These are phyloP conservation scores for Phodopus roborovskii DNA, from an alignment of 2,113 vertebrate species.

Conservation along the genomic window DNA sequence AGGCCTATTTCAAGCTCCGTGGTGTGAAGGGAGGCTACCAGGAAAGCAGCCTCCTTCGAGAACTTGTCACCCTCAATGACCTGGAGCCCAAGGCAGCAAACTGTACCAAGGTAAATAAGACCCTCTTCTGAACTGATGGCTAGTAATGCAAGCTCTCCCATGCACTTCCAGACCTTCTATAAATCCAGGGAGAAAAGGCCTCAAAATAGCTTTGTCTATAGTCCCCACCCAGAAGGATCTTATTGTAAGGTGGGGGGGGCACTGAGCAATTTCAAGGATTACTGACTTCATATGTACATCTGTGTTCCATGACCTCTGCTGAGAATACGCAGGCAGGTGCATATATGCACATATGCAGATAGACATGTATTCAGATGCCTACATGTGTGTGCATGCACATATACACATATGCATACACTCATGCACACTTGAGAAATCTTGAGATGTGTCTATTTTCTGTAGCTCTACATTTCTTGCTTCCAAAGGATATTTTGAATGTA, in stretches of 20 bases:
- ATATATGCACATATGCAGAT: not conserved
- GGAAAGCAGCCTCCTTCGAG: slow-evolving; percentile 97
- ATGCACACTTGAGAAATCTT: not conserved
- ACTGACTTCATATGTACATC: not conserved
- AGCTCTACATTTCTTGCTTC: not conserved
- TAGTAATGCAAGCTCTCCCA: not conserved
- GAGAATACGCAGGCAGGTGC: not conserved
- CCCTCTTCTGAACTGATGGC: accelerated
- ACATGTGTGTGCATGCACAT: not conserved
- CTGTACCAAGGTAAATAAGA: slow-evolving; percentile 97
- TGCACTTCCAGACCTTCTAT: not conserved
- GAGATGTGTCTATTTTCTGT: not conserved
- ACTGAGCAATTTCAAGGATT: not conserved
- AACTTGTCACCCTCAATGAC: slow-evolving; percentile 96
- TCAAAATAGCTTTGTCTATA: not conserved
- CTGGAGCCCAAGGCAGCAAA: slow-evolving; percentile 99
- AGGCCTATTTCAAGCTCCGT: slow-evolving; percentile 98
- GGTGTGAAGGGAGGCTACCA: slow-evolving; percentile 99
- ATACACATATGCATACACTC: not conserved
- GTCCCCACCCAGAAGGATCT: not conserved
- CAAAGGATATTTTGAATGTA: not conserved
- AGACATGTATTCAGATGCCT: not conserved
- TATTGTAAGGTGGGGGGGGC: not conserved
- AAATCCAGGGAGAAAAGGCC: not conserved
- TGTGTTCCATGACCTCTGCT: not conserved